These are phyloP conservation scores for Zaprionus nigranus DNA, from an alignment of 1,140 invertebrate genomes.

Conservation along the genomic window DNA sequence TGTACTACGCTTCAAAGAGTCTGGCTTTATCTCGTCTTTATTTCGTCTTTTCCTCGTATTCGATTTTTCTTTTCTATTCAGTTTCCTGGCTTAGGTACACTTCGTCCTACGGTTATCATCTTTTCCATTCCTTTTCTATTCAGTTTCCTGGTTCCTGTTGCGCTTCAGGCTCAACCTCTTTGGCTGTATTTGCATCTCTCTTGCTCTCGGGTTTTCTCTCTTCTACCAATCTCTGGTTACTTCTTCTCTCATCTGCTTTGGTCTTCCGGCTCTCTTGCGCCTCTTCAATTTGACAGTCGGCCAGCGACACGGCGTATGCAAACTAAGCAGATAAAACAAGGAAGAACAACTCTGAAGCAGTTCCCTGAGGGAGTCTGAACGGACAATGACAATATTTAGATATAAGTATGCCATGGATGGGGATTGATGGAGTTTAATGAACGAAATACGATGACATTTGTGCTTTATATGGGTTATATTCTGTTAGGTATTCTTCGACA, in stretches of 20 bases:
- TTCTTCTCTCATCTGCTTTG: conserved; percentile 2
- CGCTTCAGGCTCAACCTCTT: not conserved
- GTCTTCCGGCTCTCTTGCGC: not conserved
- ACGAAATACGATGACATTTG: conserved; percentile 35
- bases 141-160: not conserved
- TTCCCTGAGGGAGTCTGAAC: not conserved
- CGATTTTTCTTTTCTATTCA: not conserved
- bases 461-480: conserved; percentile 3
- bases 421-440: not conserved
- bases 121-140: not conserved
- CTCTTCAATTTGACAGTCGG: conserved; percentile 22
- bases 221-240: not conserved
- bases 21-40: conserved; percentile 27
- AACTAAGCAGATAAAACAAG: not conserved
- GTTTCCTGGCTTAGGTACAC: not conserved
- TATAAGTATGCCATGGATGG: conserved; percentile 13
- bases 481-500: not conserved
- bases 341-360: not conserved
- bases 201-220: not conserved
- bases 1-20: not conserved
- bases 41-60: not conserved
- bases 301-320: conserved; percentile 29
- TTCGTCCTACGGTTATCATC: not conserved
- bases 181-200: not conserved
- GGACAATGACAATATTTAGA: conserved; percentile 9